Base-by-base conservation (phyloP, 2,113 vertebrate genomes). In the Microtus richardsoni region DNA sequence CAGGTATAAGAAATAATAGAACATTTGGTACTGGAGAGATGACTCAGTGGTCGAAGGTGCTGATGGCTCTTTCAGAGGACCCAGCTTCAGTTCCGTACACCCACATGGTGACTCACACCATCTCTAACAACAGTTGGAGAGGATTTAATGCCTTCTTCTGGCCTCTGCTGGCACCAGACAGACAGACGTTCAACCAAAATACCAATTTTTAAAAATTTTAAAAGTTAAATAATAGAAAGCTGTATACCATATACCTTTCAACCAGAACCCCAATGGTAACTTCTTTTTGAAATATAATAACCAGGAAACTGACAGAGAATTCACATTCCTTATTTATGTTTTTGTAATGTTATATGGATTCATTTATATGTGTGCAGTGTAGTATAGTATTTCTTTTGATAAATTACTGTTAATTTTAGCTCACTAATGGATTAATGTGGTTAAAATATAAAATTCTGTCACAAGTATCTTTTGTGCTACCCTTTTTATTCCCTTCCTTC, bases 351-450 rank as follows among this genome's bases (percentile, higher is more conserved):
- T 91, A n/a, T 2, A n/a, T 62, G 9, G 14, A 62, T 9, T 88
- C 39, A 54, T 73, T 87, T 88, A 4, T 77, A n/a, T 74, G 39
- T 91, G 2, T 89, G 3, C 14, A 90, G 8, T 86, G 13, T 83
- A 28, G n/a, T 62, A 3, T 83, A 39, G 26, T 83, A 83, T 60
- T 60, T 82, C 58, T 58, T 82, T 94, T 79, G 91, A 60, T 66
- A 86, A 30, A 66, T 44, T 14, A 85, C 41, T 91, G 77, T 86
- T 85, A 77, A 47, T 93, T 96, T 89, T 85, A 44, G 39, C 71
- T 92, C 41, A 49, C 68, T 44, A 89, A 64, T 94, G 36, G 39
- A 68, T 79, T 60, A 78, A 33, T 88, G 78, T 84, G 44, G n/a
- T 77, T 87, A 91, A 91, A n/a, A 60, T 68, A 74, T 8, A 49